phyloP scores from a whole-genome alignment of 2,113 vertebrate species.

The Carollia perspicillata region DNA sequence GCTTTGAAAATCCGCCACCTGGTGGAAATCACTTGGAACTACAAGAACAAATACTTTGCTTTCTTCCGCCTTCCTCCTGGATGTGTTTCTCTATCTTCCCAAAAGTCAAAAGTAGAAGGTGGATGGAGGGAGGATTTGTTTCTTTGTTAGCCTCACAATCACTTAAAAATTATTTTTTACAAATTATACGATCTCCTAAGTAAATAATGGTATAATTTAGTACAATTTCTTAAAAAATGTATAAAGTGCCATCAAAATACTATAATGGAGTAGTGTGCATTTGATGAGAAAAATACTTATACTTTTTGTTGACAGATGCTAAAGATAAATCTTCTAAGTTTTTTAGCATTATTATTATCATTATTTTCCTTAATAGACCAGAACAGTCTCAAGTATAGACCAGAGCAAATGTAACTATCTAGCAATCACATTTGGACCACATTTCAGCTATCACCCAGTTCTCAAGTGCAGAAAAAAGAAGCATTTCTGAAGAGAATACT shows the following conservation, averaged over 20 bases:
- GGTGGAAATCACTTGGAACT: conserved; percentile 26
- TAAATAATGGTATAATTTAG: background rate
- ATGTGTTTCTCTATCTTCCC: background rate
- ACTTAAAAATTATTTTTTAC: background rate
- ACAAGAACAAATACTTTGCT: background rate
- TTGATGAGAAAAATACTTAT: background rate
- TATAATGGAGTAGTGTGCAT: background rate
- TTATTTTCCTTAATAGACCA: background rate
- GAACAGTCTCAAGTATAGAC: background rate
- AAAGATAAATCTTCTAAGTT: background rate
- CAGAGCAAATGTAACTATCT: background rate
- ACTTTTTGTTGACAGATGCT: background rate
- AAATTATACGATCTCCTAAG: background rate
- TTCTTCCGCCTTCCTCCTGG: background rate
- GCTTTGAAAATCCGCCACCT: conserved; percentile 57
- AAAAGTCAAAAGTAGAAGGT: background rate
- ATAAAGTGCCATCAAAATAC: background rate
- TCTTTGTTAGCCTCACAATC: background rate
- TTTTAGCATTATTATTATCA: too few species aligned
- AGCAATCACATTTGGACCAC: background rate
- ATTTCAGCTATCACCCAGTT: background rate
- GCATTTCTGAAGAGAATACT: background rate
- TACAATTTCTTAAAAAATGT: background rate
- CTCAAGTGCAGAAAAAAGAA: background rate
- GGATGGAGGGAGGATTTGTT: fast-evolving